Evolutionary conservation across 2,888 invertebrate genomes (phyloP).

Genomic region (Nomada fabriciana): DNA sequence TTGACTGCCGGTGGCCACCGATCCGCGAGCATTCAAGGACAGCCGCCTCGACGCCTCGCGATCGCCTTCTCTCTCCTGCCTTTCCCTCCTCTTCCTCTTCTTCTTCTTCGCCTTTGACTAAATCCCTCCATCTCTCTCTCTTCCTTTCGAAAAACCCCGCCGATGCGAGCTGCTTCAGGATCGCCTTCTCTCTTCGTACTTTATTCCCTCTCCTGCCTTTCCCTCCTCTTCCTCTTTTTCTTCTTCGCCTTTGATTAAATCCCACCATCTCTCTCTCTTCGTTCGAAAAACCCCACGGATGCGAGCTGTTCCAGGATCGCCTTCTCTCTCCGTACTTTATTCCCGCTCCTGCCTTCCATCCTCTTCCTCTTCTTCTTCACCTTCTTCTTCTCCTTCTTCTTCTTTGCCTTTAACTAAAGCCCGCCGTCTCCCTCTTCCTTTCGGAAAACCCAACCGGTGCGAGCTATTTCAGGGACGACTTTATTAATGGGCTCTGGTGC

Average conservation of each 20-base stretch:
- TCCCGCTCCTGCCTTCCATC: not conserved
- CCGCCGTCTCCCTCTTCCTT: conserved; percentile 3
- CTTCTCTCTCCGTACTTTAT: not conserved
- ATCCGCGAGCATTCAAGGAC: conserved; percentile 84
- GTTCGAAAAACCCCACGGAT: conserved; percentile 28
- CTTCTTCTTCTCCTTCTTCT: not conserved
- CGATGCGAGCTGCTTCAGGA: conserved; percentile 20
- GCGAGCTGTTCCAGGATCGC: conserved; percentile 27
- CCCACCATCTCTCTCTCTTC: not conserved
- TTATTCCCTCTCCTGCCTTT: not conserved
- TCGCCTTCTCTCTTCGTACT: conserved; percentile 16
- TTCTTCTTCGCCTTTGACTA: not conserved
- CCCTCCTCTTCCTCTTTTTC: not conserved
- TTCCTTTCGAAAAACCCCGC: conserved; percentile 34
- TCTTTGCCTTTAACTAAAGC: not conserved
- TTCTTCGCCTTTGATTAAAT: not conserved
- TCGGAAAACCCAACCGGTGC: conserved; percentile 27
- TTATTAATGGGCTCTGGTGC: conserved; percentile 39
- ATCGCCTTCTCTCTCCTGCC: conserved; percentile 31
- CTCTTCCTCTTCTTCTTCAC: not conserved
- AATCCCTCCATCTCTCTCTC: not conserved
- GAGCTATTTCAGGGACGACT: conserved; percentile 38
- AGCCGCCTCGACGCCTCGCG: conserved; percentile 78
- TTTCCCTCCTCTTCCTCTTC: not conserved
- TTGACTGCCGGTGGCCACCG: conserved; percentile 83